Evolutionary conservation across 2,797 vertebrate genomes (phyloP).

Genomic region (Meriones psammophilus): DNA sequence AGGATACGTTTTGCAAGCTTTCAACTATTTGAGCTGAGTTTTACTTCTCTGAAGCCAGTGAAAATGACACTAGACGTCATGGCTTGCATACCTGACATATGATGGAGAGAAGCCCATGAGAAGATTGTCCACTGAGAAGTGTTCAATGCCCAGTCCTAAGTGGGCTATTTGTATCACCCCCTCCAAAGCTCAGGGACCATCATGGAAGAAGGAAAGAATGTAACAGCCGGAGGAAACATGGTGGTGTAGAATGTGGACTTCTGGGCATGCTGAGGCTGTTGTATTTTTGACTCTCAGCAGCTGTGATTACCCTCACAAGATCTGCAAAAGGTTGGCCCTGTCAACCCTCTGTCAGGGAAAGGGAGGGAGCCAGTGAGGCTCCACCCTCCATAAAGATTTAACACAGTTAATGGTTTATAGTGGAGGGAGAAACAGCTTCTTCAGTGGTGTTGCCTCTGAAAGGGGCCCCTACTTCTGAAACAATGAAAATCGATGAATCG

Average conservation of each 20-base stretch:
- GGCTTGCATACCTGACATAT: not conserved
- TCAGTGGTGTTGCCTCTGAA: not conserved
- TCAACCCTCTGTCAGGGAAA: not conserved
- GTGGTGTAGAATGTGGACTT: not conserved
- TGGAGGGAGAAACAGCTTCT: not conserved
- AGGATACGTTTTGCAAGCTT: not conserved
- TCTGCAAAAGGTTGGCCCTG: not conserved
- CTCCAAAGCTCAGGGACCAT: not conserved
- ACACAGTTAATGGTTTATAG: not conserved
- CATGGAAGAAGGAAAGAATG: not conserved
- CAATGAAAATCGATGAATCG: not conserved
- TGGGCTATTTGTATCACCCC: not conserved
- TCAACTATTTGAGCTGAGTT: slow-evolving; percentile 21
- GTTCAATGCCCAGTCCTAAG: not conserved
- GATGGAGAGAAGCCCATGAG: not conserved
- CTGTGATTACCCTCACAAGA: not conserved
- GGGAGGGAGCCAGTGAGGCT: not conserved
- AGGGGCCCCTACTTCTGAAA: not conserved
- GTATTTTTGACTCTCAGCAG: not conserved
- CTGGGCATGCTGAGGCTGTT: not conserved
- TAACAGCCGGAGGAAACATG: not conserved
- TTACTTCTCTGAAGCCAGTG: slow-evolving; percentile 46
- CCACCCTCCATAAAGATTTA: not conserved
- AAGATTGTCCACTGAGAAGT: not conserved
- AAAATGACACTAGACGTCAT: not conserved